Conservation (phyloP, 2,888 invertebrate species). For the Apeira syringaria region DNA sequence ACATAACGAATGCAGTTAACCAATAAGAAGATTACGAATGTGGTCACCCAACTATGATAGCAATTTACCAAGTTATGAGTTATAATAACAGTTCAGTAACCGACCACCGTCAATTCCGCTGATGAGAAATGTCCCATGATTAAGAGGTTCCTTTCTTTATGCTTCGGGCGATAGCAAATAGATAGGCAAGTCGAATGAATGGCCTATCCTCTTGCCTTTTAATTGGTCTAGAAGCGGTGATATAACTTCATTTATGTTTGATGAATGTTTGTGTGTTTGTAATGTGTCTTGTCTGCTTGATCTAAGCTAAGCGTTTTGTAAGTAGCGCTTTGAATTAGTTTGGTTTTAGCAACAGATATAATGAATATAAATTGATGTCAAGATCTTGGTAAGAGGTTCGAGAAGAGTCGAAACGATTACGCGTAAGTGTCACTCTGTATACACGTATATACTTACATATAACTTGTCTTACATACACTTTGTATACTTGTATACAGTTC, state of each 20-base stretch:
- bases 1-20: no score
- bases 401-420: no score
- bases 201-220: slow-evolving; percentile 8
- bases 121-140: slow-evolving; percentile 30
- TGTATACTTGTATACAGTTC: no score
- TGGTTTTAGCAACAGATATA: no score
- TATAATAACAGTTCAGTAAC: slow-evolving; percentile 25
- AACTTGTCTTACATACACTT: no score
- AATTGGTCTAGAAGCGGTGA: slow-evolving; percentile 19
- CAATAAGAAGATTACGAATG: slow-evolving; percentile 16
- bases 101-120: slow-evolving; percentile 14
- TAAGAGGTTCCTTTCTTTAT: slow-evolving; percentile 21
- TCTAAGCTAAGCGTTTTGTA: no score
- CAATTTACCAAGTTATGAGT: slow-evolving; percentile 17
- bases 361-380: no score
- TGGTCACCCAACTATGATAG: slow-evolving; percentile 15
- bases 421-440: no score
- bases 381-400: no score
- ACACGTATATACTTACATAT: no score
- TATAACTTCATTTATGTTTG: slow-evolving; percentile 28
- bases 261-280: slow-evolving; percentile 13
- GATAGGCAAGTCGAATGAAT: not conserved
- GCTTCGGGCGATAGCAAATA: slow-evolving; percentile 2
- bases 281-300: not conserved
- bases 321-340: no score